Conservation (phyloP, 2,888 invertebrate genomes). For the Drosophila conformis region DNA sequence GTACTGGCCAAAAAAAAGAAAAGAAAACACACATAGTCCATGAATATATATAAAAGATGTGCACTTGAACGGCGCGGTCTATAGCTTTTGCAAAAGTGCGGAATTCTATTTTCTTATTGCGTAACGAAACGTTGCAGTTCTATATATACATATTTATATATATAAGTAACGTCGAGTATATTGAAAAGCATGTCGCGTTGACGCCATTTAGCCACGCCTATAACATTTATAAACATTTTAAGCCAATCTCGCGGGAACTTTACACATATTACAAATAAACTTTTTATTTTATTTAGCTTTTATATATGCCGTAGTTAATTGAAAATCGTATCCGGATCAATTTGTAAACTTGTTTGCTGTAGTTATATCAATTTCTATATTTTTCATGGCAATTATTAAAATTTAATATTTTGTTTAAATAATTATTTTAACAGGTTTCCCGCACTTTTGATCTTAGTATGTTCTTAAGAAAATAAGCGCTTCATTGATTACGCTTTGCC, state of each 20-base stretch:
- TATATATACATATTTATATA: constrained; percentile 1
- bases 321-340: background rate
- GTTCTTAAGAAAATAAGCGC: constrained; percentile 3
- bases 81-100: constrained; percentile 5
- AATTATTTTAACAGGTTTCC: background rate
- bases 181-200: background rate
- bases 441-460: background rate
- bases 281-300: constrained; percentile 1
- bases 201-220: constrained; percentile 7
- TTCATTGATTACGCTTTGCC: background rate
- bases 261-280: background rate
- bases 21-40: background rate
- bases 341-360: constrained; percentile 16
- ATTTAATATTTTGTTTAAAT: constrained; percentile 12
- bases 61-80: background rate
- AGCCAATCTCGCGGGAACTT: constrained; percentile 25
- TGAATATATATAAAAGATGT: constrained; percentile 5
- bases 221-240: constrained; percentile 21
- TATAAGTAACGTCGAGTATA: constrained; percentile 6
- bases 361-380: constrained; percentile 10
- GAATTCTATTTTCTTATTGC: constrained; percentile 11
- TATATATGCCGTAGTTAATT: constrained; percentile 3
- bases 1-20: constrained; percentile 11
- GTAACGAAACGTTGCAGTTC: constrained; percentile 6
- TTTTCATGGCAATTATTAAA: constrained; percentile 23